Conservation (phyloP, 1,140 invertebrate genomes). For the Tetranychus cinnabarinus region DNA sequence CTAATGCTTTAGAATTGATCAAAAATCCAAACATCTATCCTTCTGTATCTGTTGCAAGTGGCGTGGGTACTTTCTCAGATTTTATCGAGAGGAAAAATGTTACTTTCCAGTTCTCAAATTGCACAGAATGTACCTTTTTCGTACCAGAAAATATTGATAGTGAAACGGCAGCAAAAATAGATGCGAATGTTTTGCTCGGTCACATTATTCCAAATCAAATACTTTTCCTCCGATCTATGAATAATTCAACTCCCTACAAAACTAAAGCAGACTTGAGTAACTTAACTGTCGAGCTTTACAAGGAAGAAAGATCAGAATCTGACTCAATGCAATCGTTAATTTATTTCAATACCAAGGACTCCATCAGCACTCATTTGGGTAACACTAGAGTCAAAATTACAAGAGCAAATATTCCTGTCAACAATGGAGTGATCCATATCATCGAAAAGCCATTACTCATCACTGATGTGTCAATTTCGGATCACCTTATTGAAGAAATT, state of each 20-base stretch:
- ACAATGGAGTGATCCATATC: conserved; percentile 76
- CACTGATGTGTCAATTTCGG: conserved; percentile 51
- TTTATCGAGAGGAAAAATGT: conserved; percentile 35
- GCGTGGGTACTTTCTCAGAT: conserved; percentile 27
- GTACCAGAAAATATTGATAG: conserved; percentile 35
- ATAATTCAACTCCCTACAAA: background rate
- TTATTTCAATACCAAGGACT: conserved; percentile 54
- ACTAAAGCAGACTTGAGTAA: background rate
- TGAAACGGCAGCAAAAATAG: background rate
- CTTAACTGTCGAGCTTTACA: background rate
- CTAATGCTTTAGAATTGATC: background rate
- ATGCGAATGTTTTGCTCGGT: conserved; percentile 53
- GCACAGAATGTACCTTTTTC: conserved; percentile 55
- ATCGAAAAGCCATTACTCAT: conserved; percentile 78
- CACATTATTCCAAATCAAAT: conserved; percentile 67
- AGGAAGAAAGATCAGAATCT: background rate
- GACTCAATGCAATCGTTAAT: conserved; percentile 29
- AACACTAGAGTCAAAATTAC: conserved; percentile 84
- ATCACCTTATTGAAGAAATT: conserved; percentile 30
- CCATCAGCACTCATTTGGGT: conserved; percentile 61
- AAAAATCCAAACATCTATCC: background rate
- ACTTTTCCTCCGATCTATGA: conserved; percentile 47
- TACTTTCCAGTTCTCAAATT: conserved; percentile 47
- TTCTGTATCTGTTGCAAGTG: conserved; percentile 2
- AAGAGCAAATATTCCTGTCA: conserved; percentile 68